Evolutionary conservation across 2,113 vertebrate genomes (phyloP).

Genomic region (Xenopus laevis): DNA sequence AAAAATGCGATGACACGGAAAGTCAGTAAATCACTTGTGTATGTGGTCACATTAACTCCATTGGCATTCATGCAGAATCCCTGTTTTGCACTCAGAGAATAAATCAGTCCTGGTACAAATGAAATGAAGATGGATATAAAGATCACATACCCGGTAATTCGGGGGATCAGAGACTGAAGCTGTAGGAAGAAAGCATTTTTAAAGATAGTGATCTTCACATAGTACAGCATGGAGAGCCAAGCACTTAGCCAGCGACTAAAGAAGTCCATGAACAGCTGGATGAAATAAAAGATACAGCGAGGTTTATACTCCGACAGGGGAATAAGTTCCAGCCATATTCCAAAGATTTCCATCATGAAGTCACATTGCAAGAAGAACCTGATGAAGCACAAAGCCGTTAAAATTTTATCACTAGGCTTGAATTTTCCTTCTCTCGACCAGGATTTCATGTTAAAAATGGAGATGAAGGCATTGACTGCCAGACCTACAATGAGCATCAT

Average conservation of each 20-base stretch:
- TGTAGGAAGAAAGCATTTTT: not conserved
- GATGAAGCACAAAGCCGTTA: not conserved
- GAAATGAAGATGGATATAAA: not conserved
- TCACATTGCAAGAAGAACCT: not conserved
- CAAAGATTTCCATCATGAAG: not conserved
- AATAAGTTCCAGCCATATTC: too few relatives aligned
- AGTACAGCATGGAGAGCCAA: not conserved
- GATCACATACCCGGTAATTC: not conserved
- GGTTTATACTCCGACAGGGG: not conserved
- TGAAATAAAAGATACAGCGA: not conserved
- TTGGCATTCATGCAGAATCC: not conserved
- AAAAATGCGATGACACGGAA: not conserved
- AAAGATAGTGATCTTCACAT: not conserved
- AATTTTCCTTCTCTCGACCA: not conserved
- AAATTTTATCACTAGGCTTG: slow-evolving; percentile 1
- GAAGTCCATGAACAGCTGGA: not conserved
- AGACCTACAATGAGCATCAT: not conserved
- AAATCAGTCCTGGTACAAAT: not conserved
- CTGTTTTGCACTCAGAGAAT: not conserved
- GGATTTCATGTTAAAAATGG: not conserved
- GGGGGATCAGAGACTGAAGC: not conserved
- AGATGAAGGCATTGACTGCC: not conserved
- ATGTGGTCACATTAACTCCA: too few relatives aligned
- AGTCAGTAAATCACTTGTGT: not conserved
- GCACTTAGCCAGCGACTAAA: not conserved